phyloP scores from a whole-genome alignment of 2,888 invertebrate genomes.

The Diaprepes abbreviatus region DNA sequence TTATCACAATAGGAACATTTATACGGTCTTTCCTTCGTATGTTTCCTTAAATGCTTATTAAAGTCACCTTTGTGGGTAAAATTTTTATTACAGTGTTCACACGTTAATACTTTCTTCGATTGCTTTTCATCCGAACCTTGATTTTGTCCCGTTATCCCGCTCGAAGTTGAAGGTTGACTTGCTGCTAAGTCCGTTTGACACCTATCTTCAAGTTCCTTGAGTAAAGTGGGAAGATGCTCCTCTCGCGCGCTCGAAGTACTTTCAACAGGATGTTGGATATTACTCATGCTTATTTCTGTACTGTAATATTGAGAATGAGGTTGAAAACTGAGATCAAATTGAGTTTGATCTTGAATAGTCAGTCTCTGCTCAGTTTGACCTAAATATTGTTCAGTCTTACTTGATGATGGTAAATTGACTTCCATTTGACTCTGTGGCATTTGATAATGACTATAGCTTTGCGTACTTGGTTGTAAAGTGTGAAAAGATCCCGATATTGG shows the following conservation, averaged over 20 bases:
- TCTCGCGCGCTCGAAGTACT: background rate
- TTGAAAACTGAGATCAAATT: background rate
- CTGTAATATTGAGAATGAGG: background rate
- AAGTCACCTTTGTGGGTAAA: conserved; percentile 65
- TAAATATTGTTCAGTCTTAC: background rate
- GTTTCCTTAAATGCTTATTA: conserved; percentile 64
- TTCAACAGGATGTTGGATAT: background rate
- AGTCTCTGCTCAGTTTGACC: background rate
- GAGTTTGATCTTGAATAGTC: background rate
- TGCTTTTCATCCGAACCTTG: conserved; percentile 45
- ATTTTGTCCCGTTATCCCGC: conserved; percentile 4
- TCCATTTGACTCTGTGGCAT: background rate
- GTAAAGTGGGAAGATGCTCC: conserved; percentile 15
- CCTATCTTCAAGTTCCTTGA: conserved; percentile 14
- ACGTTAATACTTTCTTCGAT: conserved; percentile 55
- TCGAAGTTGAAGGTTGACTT: conserved; percentile 56
- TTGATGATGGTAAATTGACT: background rate
- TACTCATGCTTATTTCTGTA: background rate
- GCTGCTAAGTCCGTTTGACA: conserved; percentile 22
- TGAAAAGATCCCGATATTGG: background rate
- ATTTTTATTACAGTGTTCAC: conserved; percentile 61
- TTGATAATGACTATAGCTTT: background rate
- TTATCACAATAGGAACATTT: conserved; percentile 60
- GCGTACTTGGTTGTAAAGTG: background rate
- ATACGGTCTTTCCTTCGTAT: conserved; percentile 65